A percentile compares a stretch with the other conserved stretches of the same genome.
phyloP scores from a whole-genome alignment of 2,797 vertebrate species.

The Potorous gilbertii region DNA sequence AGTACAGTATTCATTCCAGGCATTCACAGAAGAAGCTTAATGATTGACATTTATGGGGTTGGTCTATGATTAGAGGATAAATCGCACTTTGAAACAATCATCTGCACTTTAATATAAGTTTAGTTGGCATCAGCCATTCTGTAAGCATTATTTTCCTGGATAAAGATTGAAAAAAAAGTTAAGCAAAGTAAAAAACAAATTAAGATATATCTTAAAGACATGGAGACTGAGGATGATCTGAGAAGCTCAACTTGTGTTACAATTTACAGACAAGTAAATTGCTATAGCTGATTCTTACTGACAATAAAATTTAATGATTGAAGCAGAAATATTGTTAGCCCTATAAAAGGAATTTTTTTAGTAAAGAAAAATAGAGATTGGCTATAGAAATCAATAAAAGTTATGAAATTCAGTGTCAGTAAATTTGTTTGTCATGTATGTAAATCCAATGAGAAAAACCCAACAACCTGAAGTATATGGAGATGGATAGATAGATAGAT shows the following conservation, averaged over 20 bases:
- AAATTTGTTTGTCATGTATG: conserved; percentile 49
- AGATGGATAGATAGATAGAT: conserved; percentile 3
- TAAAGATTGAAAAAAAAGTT: conserved; percentile 43
- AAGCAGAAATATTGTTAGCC: conserved; percentile 70
- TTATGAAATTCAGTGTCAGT: conserved; percentile 33
- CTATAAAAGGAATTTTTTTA: conserved; percentile 62
- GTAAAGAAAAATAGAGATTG: conserved; percentile 69
- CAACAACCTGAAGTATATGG: conserved; percentile 14
- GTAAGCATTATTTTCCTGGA: conserved; percentile 56
- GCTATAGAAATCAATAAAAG: conserved; percentile 63
- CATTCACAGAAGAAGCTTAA: conserved; percentile 4
- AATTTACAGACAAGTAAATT: conserved; percentile 80
- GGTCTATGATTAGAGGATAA: conserved; percentile 47
- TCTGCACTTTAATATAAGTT: conserved; percentile 52
- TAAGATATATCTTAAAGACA: conserved; percentile 79
- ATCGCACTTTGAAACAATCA: conserved; percentile 62
- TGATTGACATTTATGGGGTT: conserved; percentile 58
- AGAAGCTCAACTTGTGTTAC: conserved; percentile 73
- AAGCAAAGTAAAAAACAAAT: conserved; percentile 72
- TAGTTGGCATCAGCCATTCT: conserved; percentile 74
- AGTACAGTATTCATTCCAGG: conserved; percentile 11
- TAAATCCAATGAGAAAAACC: not conserved
- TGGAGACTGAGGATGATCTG: conserved; percentile 75
- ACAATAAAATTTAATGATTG: conserved; percentile 73
- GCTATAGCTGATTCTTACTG: conserved; percentile 68